A percentile compares a stretch with the other conserved stretches of the same genome.
Evolutionary conservation across 2,797 vertebrate species (phyloP).

Genomic region (Catharus ustulatus): DNA sequence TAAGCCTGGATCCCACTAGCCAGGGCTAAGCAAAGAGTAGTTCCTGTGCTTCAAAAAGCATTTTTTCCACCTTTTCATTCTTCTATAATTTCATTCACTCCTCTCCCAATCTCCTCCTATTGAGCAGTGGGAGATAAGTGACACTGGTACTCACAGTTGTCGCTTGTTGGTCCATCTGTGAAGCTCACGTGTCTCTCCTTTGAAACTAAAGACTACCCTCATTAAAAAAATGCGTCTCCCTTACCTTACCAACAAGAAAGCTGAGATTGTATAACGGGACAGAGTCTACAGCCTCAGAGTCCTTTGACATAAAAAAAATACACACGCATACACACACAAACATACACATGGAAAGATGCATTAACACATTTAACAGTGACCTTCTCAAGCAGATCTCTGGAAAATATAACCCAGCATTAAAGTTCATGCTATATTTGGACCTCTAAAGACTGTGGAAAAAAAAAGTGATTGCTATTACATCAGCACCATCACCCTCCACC

Average conservation of each 20-base stretch:
- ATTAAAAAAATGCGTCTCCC: slow-evolving; percentile 55
- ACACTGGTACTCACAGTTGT: slow-evolving; percentile 67
- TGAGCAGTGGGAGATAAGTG: not conserved
- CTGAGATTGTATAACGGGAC: slow-evolving; percentile 69
- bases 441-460: not conserved
- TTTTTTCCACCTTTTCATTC: not conserved
- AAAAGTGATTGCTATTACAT: not conserved
- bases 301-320: slow-evolving; percentile 63
- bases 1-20: not conserved
- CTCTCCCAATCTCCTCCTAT: not conserved
- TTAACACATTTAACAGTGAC: slow-evolving; percentile 17
- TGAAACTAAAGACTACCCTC: slow-evolving; percentile 62
- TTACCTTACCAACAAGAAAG: slow-evolving; percentile 75
- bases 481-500: not conserved
- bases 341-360: slow-evolving; percentile 46
- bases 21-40: not conserved
- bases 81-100: not conserved
- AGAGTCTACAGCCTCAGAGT: slow-evolving; percentile 73
- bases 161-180: slow-evolving; percentile 46
- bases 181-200: slow-evolving; percentile 42
- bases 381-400: slow-evolving; percentile 41
- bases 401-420: slow-evolving; percentile 47
- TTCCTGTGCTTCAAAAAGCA: not conserved
- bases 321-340: slow-evolving; percentile 42
- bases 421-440: not conserved